These are phyloP conservation scores for Pristionchus fissidentatus DNA, from an alignment of 2,888 invertebrate genomes.

Conservation along the genomic window DNA sequence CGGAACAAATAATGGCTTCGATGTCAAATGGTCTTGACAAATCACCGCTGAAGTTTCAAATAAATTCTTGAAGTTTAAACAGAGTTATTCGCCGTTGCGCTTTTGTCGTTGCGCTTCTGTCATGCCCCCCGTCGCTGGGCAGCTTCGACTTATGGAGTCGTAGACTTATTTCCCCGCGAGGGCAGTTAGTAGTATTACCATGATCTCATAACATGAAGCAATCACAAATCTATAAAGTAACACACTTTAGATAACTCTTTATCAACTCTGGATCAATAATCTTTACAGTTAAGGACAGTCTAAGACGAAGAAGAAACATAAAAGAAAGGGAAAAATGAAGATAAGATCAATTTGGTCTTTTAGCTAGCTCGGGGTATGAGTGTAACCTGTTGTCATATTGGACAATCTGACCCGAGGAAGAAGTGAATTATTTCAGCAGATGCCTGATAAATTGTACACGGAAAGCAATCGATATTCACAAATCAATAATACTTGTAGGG, in stretches of 20 bases:
- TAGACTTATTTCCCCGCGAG: too few relatives aligned
- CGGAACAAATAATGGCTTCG: too few relatives aligned
- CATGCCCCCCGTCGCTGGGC: too few relatives aligned
- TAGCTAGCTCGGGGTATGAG: background rate
- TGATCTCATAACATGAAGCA: constrained; percentile 1
- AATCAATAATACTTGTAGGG: constrained; percentile 33
- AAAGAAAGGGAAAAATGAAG: background rate
- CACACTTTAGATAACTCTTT: constrained; percentile 13
- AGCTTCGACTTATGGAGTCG: too few relatives aligned
- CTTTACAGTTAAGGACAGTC: constrained; percentile 10
- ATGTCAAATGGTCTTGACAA: too few relatives aligned
- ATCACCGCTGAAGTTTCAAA: too few relatives aligned
- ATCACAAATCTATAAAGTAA: background rate
- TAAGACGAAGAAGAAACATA: background rate
- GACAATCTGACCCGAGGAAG: background rate
- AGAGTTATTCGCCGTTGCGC: too few relatives aligned
- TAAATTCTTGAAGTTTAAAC: too few relatives aligned
- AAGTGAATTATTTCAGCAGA: constrained; percentile 17
- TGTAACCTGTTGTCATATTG: constrained; percentile 23
- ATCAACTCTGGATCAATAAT: constrained; percentile 19
- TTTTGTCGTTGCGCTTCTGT: too few relatives aligned
- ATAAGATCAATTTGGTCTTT: background rate
- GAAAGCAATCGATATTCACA: background rate
- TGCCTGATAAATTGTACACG: background rate
- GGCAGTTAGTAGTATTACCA: constrained; percentile 15